Evolutionary conservation across 1,140 invertebrate species (phyloP).

Genomic region (Babylonia areolata): DNA sequence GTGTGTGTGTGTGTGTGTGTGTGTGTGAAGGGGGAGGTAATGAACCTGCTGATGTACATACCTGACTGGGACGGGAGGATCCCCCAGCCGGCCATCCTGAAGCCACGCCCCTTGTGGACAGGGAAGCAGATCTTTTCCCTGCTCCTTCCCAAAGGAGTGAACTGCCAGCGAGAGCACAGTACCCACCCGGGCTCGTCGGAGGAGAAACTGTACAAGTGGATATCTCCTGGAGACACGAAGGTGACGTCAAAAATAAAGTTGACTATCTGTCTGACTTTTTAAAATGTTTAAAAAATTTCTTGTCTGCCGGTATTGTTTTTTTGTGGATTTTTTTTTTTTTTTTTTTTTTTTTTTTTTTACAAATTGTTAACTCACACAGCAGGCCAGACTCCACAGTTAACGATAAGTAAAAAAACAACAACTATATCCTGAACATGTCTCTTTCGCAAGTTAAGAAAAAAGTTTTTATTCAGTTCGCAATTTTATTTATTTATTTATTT

Average conservation of each 20-base stretch:
- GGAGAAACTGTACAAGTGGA: constrained; percentile 99
- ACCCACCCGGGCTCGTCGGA: constrained; percentile 95
- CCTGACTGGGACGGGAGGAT: constrained; percentile 99
- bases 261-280: too few relatives aligned
- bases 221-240: constrained; percentile 99
- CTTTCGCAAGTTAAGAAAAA: too few relatives aligned
- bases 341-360: not conserved
- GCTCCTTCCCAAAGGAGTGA: constrained; percentile 99
- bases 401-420: too few relatives aligned
- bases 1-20: too few relatives aligned
- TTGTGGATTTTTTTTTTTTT: not conserved
- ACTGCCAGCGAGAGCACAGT: constrained; percentile 98
- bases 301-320: too few relatives aligned
- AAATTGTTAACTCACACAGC: too few relatives aligned
- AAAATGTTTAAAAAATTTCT: too few relatives aligned
- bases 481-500: too few relatives aligned
- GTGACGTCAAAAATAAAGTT: too few relatives aligned
- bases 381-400: too few relatives aligned
- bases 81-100: constrained; percentile 97
- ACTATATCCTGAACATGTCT: too few relatives aligned
- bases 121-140: constrained; percentile 98
- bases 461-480: too few relatives aligned
- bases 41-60: constrained; percentile 99
- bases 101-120: constrained; percentile 99
- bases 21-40: constrained; percentile 83